phyloP scores from a whole-genome alignment of 1,140 invertebrate genomes.

The Colletes latitarsis region DNA sequence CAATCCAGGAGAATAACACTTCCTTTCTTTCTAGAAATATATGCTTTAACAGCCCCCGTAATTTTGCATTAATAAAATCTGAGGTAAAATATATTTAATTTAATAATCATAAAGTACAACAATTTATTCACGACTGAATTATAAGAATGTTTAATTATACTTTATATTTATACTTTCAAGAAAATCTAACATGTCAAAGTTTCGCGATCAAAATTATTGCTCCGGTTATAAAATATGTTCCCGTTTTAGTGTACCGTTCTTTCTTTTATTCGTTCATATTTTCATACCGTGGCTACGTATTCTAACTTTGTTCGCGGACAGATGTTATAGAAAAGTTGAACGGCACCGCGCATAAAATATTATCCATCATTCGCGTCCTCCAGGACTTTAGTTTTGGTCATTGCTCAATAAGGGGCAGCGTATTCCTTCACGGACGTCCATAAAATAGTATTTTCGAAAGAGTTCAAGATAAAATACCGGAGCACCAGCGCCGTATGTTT shows the following conservation, averaged over 20 bases:
- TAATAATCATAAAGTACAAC: too few species aligned
- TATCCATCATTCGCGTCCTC: not conserved
- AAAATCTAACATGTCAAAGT: too few species aligned
- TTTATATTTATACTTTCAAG: too few species aligned
- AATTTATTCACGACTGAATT: too few species aligned
- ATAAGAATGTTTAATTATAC: too few species aligned
- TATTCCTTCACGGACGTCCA: slow-evolving; percentile 6
- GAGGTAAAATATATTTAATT: too few species aligned
- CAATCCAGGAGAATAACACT: too few species aligned
- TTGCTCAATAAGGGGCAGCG: slow-evolving; percentile 34
- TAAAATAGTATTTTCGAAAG: slow-evolving; percentile 42
- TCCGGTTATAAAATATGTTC: not conserved
- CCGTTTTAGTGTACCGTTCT: not conserved
- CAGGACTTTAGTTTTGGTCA: not conserved
- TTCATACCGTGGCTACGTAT: not conserved
- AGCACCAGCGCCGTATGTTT: slow-evolving; percentile 50
- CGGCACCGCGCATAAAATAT: not conserved
- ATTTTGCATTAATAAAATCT: too few species aligned
- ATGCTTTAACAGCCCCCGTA: too few species aligned
- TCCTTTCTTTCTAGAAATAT: too few species aligned
- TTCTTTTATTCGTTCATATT: not conserved
- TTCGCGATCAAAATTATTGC: too few species aligned
- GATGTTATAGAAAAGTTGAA: not conserved
- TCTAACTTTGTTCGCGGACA: not conserved
- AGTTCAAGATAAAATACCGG: slow-evolving; percentile 43